Percentiles rank a stretch among this genome's conserved stretches.
Evolutionary conservation across 2,113 vertebrate species (phyloP).

Genomic region (Gopherus evgoodei): DNA sequence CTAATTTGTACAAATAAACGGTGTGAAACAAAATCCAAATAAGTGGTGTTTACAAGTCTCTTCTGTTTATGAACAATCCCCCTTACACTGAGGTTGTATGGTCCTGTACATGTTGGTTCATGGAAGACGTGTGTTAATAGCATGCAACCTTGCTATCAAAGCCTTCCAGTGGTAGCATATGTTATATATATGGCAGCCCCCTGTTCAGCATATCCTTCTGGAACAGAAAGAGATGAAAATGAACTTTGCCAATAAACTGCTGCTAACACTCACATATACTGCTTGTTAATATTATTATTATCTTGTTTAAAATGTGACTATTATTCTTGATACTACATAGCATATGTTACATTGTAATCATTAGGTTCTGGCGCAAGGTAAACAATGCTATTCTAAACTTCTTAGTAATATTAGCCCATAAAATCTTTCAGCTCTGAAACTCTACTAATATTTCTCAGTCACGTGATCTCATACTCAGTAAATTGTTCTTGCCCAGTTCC

Average conservation of each 20-base stretch:
- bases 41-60: neutral
- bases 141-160: neutral
- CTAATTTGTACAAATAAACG: constrained; percentile 25
- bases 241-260: constrained; percentile 39
- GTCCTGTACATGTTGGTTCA: neutral
- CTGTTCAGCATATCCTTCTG: neutral
- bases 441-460: constrained; percentile 23
- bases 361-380: neutral
- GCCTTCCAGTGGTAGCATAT: too few species aligned
- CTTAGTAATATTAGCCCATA: constrained; percentile 42
- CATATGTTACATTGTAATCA: constrained; percentile 33
- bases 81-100: neutral
- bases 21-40: neutral
- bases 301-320: neutral
- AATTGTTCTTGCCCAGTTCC: neutral
- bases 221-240: constrained; percentile 38
- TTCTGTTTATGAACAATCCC: neutral
- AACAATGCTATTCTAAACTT: neutral
- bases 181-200: neutral
- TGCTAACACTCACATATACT: constrained; percentile 40
- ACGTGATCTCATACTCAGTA: constrained; percentile 49
- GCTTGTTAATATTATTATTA: constrained; percentile 39
- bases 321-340: constrained; percentile 33
- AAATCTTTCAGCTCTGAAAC: constrained; percentile 63
- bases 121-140: neutral